These are phyloP conservation scores for Trichonephila clavata DNA, from an alignment of 1,140 invertebrate genomes.

Conservation along the genomic window DNA sequence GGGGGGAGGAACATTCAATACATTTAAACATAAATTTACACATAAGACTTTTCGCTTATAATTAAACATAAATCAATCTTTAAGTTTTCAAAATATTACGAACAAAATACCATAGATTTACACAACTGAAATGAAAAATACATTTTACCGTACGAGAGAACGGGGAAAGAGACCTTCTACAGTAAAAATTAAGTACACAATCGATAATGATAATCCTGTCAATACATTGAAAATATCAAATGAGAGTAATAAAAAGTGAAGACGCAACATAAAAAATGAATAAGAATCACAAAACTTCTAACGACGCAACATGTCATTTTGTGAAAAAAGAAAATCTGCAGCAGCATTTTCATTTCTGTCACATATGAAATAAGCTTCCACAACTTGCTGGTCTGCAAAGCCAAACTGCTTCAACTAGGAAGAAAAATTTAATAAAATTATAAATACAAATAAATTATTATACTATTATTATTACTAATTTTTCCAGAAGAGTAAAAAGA, in stretches of 20 bases:
- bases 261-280: neutral
- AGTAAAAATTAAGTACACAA: slow-evolving; percentile 5
- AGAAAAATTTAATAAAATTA: neutral
- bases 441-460: neutral
- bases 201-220: neutral
- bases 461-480: neutral
- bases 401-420: slow-evolving; percentile 50
- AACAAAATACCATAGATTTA: neutral
- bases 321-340: slow-evolving; percentile 54
- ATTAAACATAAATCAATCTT: neutral
- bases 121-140: neutral
- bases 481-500: no score
- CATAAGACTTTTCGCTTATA: no score
- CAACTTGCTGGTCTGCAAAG: slow-evolving; percentile 31
- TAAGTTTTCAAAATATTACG: neutral
- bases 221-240: neutral
- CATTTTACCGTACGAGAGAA: neutral
- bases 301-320: neutral
- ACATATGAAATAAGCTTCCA: slow-evolving; percentile 56
- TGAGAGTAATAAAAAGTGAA: neutral
- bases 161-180: neutral
- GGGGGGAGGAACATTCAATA: no score
- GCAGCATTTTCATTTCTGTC: slow-evolving; percentile 58
- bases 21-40: no score
- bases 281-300: neutral